These are phyloP conservation scores for Rhagonycha fulva DNA, from an alignment of 2,888 invertebrate genomes.

Conservation along the genomic window DNA sequence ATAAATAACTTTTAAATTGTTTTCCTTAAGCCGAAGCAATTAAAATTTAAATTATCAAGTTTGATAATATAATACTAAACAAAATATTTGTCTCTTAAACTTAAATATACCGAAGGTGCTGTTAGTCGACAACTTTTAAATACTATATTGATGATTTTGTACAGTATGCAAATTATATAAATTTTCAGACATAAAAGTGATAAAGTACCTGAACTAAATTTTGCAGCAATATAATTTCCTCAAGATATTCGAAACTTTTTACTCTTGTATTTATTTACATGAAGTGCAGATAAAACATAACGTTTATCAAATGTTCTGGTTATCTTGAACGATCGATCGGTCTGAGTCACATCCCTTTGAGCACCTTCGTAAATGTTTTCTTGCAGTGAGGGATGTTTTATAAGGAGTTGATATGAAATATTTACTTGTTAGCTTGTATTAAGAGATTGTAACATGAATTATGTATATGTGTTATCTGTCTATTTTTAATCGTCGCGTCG, in stretches of 20 bases:
- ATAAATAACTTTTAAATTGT: background rate
- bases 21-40: background rate
- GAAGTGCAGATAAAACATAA: background rate
- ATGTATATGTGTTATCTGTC: background rate
- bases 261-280: background rate
- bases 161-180: too few species aligned
- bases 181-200: too few species aligned
- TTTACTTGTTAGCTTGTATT: background rate
- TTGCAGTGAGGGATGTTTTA: background rate
- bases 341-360: background rate
- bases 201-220: background rate
- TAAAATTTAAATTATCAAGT: background rate
- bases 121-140: background rate
- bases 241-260: background rate
- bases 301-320: background rate
- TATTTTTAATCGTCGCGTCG: background rate
- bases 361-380: background rate
- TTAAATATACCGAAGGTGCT: background rate
- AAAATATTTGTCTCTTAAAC: background rate
- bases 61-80: background rate
- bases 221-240: background rate
- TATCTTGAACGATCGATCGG: background rate
- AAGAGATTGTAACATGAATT: background rate
- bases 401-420: background rate
- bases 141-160: too few species aligned